A percentile compares a stretch with the other conserved stretches of the same genome.
Evolutionary conservation across 37 sponge, comb jelly and placozoan species (phyloP).

Genomic region (Oopsacas minuta): DNA sequence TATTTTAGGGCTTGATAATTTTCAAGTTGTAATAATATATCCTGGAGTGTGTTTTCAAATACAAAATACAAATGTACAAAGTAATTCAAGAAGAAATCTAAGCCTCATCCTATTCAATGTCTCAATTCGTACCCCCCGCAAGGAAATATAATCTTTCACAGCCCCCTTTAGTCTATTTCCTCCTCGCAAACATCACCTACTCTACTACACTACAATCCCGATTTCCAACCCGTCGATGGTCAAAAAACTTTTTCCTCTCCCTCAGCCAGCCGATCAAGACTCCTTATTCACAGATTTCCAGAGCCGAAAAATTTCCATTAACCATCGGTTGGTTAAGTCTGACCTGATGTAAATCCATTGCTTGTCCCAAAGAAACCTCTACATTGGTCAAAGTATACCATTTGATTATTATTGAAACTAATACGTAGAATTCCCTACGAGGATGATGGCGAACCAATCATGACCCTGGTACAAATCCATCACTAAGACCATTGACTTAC

Average conservation of each 20-base stretch:
- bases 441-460: too few relatives aligned
- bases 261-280: neutral
- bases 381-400: too few relatives aligned
- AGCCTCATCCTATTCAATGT: neutral
- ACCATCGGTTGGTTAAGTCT: neutral
- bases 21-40: neutral
- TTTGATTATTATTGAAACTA: too few relatives aligned
- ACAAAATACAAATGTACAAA: neutral
- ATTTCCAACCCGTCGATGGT: neutral
- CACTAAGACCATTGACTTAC: too few relatives aligned
- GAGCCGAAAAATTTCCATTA: neutral
- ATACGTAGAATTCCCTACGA: too few relatives aligned
- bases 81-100: neutral
- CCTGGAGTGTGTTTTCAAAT: neutral
- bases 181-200: neutral
- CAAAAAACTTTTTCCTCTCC: conserved; percentile 13
- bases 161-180: neutral
- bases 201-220: neutral
- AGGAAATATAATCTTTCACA: neutral
- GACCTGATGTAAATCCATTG: neutral
- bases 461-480: too few relatives aligned
- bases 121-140: neutral
- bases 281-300: conserved; percentile 19
- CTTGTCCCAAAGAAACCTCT: neutral
- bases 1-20: neutral